phyloP scores from a whole-genome alignment of 2,113 vertebrate genomes.

The Erinaceus europaeus region DNA sequence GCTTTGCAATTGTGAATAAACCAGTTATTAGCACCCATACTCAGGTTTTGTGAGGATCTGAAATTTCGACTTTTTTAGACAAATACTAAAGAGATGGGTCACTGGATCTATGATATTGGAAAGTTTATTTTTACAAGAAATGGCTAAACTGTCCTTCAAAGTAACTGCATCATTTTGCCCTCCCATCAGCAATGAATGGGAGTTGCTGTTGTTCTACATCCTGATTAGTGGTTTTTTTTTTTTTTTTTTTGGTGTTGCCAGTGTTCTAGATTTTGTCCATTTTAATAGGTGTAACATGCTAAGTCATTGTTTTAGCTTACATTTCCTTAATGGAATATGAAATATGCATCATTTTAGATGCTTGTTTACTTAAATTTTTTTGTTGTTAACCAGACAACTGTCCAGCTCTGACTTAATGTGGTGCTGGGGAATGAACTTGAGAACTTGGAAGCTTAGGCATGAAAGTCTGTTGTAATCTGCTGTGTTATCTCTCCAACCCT shows the following conservation, averaged over 20 bases:
- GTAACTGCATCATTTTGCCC: not conserved
- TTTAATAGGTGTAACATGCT: not conserved
- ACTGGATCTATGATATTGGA: not conserved
- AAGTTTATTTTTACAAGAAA: not conserved
- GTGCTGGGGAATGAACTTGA: too few species aligned
- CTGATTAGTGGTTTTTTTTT: not conserved
- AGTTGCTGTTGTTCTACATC: not conserved
- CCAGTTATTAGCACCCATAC: not conserved
- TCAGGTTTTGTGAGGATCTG: not conserved
- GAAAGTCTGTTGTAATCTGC: too few species aligned
- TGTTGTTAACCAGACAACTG: too few species aligned
- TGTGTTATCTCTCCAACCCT: too few species aligned
- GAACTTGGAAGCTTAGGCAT: too few species aligned
- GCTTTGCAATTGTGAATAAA: not conserved
- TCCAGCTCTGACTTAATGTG: too few species aligned
- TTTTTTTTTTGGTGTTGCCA: not conserved
- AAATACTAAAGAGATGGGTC: not conserved
- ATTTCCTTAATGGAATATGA: not conserved
- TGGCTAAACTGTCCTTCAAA: not conserved
- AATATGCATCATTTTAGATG: not conserved
- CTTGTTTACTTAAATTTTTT: too few species aligned
- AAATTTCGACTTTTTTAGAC: not conserved
- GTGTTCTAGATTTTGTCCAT: not conserved
- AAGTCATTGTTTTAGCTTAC: not conserved
- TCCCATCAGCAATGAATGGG: not conserved